Evolutionary conservation across 2,113 vertebrate genomes (phyloP), one percentile per base, ranked within the genome.

Genomic region (Podarcis raffonei): DNA sequence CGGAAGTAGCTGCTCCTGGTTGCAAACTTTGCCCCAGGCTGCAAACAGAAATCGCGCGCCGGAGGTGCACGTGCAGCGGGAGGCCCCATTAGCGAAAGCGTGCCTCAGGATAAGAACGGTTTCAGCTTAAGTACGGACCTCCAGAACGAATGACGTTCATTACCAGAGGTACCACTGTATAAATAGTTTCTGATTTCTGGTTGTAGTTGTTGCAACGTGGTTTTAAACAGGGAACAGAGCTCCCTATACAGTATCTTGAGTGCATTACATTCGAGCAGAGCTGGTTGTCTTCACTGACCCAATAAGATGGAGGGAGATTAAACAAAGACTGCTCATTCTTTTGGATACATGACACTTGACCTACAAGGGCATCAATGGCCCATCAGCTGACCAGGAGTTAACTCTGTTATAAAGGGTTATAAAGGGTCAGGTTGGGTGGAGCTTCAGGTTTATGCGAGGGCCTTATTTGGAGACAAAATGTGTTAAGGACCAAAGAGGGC

Each of bases 201-300:
- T 27, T 48, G 13, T 78, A 42, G 7, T 77, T 32, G 59, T 20
- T 20, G 27, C 1, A 7, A 25, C 72, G 22, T 48, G 37, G 42
- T 57, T 5, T 84, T 72, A 84, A 25, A 85, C 8, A 7, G 37
- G 16, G 66, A 6, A 16, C 15, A 12, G 16, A 5, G 22, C 23
- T 53, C 48, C 12, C 48, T 12, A 53, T 53, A 53, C 48, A 53
- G 48, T 53, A 85, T 59, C 8, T 74, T 57, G 48, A 30, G 4
- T 30, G 39, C 90, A 0, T 87, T 90, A 35, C 59, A 76, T 76
- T 15, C 30, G 42, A 77, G 57, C 3, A 9, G n/a, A 87, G 22
- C 88, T 89, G 59, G 5, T 87, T 81, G 75, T 91, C 79, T 89
- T 91, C 2, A 7, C 69, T 82, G 75, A 39, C 15, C 74, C 90